These are phyloP conservation scores for Penelope pileata DNA, from an alignment of 2,113 vertebrate genomes.

Conservation along the genomic window DNA sequence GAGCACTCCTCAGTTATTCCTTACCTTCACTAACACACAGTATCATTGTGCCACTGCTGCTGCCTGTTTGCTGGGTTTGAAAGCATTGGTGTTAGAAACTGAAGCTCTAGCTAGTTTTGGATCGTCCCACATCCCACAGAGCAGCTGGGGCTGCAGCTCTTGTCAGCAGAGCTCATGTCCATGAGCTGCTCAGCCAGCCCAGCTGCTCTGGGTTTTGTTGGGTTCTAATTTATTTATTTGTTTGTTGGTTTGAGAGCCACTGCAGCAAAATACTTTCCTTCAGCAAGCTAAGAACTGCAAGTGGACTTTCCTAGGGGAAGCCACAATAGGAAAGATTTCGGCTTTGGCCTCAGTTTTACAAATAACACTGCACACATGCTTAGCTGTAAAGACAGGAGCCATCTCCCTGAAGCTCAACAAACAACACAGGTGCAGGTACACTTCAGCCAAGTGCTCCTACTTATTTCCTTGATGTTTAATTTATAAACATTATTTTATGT, in stretches of 20 bases:
- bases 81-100: neutral
- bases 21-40: neutral
- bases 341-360: neutral
- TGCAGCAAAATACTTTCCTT: neutral
- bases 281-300: neutral
- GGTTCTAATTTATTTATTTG: neutral
- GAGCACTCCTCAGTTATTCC: neutral
- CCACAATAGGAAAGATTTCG: neutral
- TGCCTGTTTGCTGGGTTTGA: neutral
- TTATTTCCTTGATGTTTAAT: neutral
- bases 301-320: neutral
- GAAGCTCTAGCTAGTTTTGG: neutral
- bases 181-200: neutral
- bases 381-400: neutral
- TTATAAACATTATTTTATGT: neutral
- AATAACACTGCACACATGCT: neutral
- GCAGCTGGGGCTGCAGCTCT: neutral
- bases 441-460: neutral
- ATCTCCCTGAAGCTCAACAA: neutral
- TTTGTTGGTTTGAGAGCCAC: neutral
- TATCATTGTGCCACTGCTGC: neutral
- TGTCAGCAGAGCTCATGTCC: accelerated
- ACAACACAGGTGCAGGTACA: neutral
- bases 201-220: neutral
- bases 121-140: accelerated